phyloP scores from a whole-genome alignment of 2,113 vertebrate genomes.

The Callopanchax toddi region DNA sequence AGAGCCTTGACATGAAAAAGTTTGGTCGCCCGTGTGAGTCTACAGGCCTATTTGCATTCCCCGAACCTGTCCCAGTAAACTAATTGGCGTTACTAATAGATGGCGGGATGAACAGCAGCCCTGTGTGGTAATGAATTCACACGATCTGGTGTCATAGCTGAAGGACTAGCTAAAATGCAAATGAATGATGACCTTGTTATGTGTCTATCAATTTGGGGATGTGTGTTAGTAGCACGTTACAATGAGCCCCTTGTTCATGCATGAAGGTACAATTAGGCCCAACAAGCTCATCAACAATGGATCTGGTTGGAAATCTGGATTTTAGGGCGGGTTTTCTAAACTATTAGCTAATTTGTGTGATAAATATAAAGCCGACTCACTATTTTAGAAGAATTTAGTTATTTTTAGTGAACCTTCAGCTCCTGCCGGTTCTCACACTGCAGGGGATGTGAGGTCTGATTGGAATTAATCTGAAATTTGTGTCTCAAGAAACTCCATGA shows the following conservation, averaged over 20 bases:
- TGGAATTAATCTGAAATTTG: no score
- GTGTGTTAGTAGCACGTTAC: slow-evolving; percentile 64
- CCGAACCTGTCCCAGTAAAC: slow-evolving; percentile 79
- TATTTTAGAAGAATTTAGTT: not conserved
- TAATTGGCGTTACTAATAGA: slow-evolving; percentile 85
- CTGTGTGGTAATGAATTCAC: slow-evolving; percentile 75
- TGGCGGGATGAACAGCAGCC: slow-evolving; percentile 75
- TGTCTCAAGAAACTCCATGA: slow-evolving; percentile 40
- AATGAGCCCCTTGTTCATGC: slow-evolving; percentile 72
- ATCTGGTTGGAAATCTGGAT: slow-evolving; percentile 28
- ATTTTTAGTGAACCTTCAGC: not conserved
- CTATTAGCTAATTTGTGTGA: slow-evolving; percentile 38
- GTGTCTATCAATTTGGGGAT: slow-evolving; percentile 73
- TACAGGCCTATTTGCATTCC: slow-evolving; percentile 54
- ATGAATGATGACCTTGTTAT: slow-evolving; percentile 79
- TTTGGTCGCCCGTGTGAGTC: slow-evolving; percentile 42
- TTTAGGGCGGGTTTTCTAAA: slow-evolving; percentile 41
- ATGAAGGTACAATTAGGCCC: slow-evolving; percentile 49
- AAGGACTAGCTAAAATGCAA: slow-evolving; percentile 80
- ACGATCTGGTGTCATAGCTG: slow-evolving; percentile 77
- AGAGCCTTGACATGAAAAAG: slow-evolving; percentile 51
- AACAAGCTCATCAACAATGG: slow-evolving; percentile 20
- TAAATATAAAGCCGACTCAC: slow-evolving; percentile 13
- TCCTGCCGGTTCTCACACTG: slow-evolving; percentile 3
- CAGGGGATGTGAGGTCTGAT: not conserved